A percentile compares a stretch with the other conserved stretches of the same genome.
These are phyloP conservation scores for Syrista parreyssii DNA, from an alignment of 2,888 invertebrate species.

Conservation along the genomic window DNA sequence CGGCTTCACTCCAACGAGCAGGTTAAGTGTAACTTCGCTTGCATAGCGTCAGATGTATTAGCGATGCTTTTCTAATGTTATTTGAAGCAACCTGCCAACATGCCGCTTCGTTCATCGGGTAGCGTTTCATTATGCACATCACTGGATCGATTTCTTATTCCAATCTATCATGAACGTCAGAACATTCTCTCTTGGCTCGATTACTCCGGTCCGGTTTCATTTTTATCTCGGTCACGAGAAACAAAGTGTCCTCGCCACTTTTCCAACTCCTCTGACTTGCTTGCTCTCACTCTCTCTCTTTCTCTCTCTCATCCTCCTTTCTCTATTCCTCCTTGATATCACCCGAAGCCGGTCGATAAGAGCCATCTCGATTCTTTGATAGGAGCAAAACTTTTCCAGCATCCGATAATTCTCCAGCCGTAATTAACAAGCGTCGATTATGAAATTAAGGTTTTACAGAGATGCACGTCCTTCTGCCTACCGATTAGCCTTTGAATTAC, in stretches of 20 bases:
- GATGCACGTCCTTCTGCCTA: not conserved
- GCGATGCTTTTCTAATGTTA: not conserved
- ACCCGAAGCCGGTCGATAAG: not conserved
- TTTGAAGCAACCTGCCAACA: not conserved
- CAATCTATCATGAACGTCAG: not conserved
- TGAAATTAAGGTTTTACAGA: constrained; percentile 10
- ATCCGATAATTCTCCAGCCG: constrained; percentile 9
- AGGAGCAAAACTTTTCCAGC: constrained; percentile 8
- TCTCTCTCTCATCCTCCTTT: not conserved
- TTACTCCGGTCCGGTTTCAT: constrained; percentile 8
- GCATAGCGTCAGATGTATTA: not conserved
- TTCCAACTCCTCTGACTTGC: not conserved
- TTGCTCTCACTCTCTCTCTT: not conserved
- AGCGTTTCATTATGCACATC: not conserved
- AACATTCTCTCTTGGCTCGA: not conserved
- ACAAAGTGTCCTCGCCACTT: not conserved
- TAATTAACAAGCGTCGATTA: constrained; percentile 21
- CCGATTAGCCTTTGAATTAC: not conserved
- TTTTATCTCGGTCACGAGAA: not conserved
- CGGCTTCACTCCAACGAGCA: not conserved
- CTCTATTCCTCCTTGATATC: not conserved
- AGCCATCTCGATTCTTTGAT: not conserved
- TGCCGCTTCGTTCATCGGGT: not conserved
- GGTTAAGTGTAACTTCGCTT: not conserved
- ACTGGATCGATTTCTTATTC: not conserved